Evolutionary conservation across 2,113 vertebrate genomes (phyloP), one percentile per base, ranked within the genome.

Genomic region (Bostrychus sinensis): DNA sequence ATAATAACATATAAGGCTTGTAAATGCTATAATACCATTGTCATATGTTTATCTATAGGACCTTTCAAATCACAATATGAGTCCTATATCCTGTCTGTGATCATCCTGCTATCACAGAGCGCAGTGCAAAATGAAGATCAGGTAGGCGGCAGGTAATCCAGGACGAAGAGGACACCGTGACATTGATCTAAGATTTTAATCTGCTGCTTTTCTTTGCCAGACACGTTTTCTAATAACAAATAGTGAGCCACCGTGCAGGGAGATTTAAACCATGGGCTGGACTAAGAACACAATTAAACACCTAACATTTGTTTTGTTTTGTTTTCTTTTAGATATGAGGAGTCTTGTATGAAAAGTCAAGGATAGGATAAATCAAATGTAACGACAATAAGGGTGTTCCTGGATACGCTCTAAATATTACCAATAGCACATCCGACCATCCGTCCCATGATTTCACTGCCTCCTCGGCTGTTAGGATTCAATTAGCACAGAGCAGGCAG

Each of bases 401-500:
- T 50, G 55, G 84, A 67, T 45, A 57, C 36, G 83, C 83, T 88
- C 79, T 75, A 41, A 83, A 88, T 86, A 72, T 78, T 66, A 75
- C 73, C 81, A 75, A 77, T 79, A 71, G 9, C 56, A 62, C 17
- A 26, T 70, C 79, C 37, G 39, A 62, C 71, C 72, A 53, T 78
- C 75, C 59, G 17, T 80, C 69, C 46, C 61, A 63, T 69, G 63
- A 46, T 19, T 67, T 62, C 71, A 56, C 84, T 39, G 60, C 81
- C 86, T 83, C 85, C 84, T 77, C 72, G 61, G 37, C 91, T 87
- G 89, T 95, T 91, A 93, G 93, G 94, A 94, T 94, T 96, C 94
- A 98, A 95, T 97, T 96, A 95, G 93, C 94, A 94, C 93, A 7
- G 84, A 91, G 94, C 95, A 93, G 92, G 93, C 92, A 94, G 94